A percentile compares a stretch with the other conserved stretches of the same genome.
These are phyloP conservation scores for Natator depressus DNA, from an alignment of 2,113 vertebrate species.

Conservation along the genomic window DNA sequence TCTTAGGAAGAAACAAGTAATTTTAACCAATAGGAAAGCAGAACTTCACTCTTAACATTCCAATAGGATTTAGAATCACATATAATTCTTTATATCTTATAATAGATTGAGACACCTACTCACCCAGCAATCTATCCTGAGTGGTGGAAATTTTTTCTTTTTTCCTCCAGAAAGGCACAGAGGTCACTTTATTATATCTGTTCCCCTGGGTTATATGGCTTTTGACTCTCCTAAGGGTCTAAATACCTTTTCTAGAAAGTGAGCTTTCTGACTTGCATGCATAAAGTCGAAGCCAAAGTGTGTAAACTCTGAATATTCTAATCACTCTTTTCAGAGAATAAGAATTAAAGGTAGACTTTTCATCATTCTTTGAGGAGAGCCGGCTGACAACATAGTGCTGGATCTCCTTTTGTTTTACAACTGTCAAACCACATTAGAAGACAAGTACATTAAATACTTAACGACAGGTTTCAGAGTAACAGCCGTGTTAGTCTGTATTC, in stretches of 20 bases:
- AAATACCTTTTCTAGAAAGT: neutral
- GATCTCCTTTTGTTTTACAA: constrained; percentile 43
- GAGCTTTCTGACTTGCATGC: neutral
- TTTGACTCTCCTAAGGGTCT: neutral
- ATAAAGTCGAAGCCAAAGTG: neutral
- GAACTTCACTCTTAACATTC: neutral
- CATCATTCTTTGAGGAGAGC: neutral
- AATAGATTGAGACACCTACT: neutral
- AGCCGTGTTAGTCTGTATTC: no score
- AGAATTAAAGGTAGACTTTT: neutral
- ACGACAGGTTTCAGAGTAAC: neutral
- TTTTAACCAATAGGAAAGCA: neutral
- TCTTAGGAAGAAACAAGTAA: neutral
- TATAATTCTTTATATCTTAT: neutral
- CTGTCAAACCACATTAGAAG: constrained; percentile 52
- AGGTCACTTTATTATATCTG: neutral
- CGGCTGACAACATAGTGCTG: constrained; percentile 12
- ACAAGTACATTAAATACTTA: constrained; percentile 39
- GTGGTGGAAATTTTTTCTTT: neutral
- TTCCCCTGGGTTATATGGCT: neutral
- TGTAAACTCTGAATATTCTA: neutral
- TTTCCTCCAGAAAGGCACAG: neutral
- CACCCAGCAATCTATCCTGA: neutral
- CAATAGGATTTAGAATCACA: neutral
- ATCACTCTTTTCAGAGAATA: neutral